A percentile compares a stretch with the other conserved stretches of the same genome.
Evolutionary conservation across 1,140 invertebrate genomes (phyloP).

Genomic region (Anastrepha ludens): DNA sequence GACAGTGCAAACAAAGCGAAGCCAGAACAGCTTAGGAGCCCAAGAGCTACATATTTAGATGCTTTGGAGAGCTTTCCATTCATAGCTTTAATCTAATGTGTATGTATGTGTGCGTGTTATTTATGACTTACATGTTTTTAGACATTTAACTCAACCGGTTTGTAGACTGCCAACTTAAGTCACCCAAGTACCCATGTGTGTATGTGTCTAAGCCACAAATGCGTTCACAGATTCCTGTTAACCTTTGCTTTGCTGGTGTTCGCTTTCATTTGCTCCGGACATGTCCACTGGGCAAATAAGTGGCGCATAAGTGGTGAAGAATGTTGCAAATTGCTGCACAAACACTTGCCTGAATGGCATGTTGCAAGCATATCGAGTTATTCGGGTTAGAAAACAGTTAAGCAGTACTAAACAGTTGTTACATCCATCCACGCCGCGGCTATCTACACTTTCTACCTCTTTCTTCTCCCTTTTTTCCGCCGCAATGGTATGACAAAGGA

Average conservation of each 20-base stretch:
- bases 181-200: not conserved
- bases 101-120: not conserved
- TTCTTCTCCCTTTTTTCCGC: too few relatives aligned
- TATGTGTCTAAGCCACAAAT: not conserved
- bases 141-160: not conserved
- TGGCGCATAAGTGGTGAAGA: not conserved
- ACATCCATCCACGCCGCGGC: too few relatives aligned
- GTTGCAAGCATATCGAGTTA: too few relatives aligned
- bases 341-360: not conserved
- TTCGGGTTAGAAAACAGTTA: too few relatives aligned
- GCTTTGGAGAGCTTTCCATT: not conserved
- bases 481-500: too few relatives aligned
- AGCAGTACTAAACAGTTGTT: too few relatives aligned
- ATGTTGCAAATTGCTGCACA: not conserved
- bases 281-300: not conserved
- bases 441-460: too few relatives aligned
- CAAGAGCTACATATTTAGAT: too few relatives aligned
- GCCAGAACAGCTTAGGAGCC: not conserved
- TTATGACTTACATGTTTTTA: conserved; percentile 11
- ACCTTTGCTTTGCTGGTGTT: not conserved
- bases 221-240: not conserved
- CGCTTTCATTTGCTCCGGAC: not conserved
- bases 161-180: not conserved
- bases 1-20: conserved; percentile 2
- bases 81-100: not conserved